Base-by-base conservation (phyloP, 1,140 invertebrate genomes). In the Latrodectus geometricus region DNA sequence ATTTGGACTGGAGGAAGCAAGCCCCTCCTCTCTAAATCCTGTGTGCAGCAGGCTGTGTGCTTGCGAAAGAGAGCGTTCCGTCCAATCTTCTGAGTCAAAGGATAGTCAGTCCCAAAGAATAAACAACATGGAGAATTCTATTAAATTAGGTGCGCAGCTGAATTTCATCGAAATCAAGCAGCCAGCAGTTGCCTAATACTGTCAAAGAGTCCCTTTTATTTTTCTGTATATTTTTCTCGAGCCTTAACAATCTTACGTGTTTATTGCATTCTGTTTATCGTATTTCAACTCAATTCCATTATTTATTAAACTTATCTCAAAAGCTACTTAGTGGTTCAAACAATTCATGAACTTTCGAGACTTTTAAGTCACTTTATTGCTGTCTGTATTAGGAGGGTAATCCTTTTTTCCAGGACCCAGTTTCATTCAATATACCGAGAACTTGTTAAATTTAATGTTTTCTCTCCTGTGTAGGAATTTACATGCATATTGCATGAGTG, bases 71-170 rank as follows among this genome's bases (percentile, higher is more conserved):
- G 68, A 69, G 20, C 14, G 17, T n/a, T 21, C 9, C 14, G 9
- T n/a, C 20, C 21, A 4, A 21, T 69, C n/a, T 21, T 69, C 20
- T 5, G 14, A n/a, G 7, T 11, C 11, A n/a, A 69, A 69, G 21
- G 17, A 20, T 20, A 69, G 17, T 11, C 68, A 69, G 68, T 4
- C n/a, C 35, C 20, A 21, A 69, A 23, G 68, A 69, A 23, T 21
- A 69, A 69, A 69, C 68, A 21, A 21, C 68, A 23, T 21, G 14
- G 68, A 23, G 20, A 69, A 69, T 69, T 69, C 20, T 69, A 69
- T 69, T 69, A 69, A 69, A 69, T 69, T 69, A 69, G n/a, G 17
- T 69, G 68, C 68, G 68, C 68, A 69, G 68, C 68, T 69, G 68
- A 69, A 69, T 69, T 69, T 61, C 20, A 69, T 69, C n/a, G 68